These are phyloP conservation scores for Aselliscus stoliczkanus DNA, from an alignment of 2,797 vertebrate species.

Conservation along the genomic window DNA sequence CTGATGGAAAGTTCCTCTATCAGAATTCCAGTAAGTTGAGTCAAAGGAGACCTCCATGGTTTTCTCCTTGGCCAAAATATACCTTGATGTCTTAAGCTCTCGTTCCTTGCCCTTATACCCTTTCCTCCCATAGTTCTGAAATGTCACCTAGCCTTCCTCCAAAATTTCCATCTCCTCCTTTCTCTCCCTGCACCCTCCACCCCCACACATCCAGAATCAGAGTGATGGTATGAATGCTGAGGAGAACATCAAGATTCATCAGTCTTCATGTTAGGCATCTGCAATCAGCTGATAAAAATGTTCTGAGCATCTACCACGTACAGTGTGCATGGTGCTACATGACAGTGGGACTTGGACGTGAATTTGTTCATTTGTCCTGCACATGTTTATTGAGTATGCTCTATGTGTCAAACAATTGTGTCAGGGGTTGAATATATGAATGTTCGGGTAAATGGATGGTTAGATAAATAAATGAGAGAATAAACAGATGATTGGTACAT, in stretches of 20 bases:
- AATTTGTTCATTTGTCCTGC: neutral
- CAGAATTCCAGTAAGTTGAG: conserved; percentile 77
- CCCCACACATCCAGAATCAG: neutral
- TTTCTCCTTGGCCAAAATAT: neutral
- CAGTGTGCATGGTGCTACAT: neutral
- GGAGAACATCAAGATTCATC: neutral
- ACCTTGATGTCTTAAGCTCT: neutral
- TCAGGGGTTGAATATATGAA: neutral
- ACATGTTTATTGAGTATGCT: neutral
- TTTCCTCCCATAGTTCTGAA: neutral
- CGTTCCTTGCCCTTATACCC: neutral
- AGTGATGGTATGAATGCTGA: neutral
- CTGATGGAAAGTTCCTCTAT: conserved; percentile 78
- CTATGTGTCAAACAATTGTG: neutral
- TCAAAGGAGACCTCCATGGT: accelerated
- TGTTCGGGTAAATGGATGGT: neutral
- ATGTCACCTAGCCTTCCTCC: neutral
- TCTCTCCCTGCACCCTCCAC: accelerated
- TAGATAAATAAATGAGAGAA: neutral
- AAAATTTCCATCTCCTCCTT: neutral
- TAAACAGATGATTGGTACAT: neutral
- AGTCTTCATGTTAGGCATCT: neutral
- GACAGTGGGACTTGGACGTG: neutral
- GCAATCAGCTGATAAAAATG: neutral
- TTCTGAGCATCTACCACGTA: neutral